A percentile compares a stretch with the other conserved stretches of the same genome.
Evolutionary conservation across 2,888 invertebrate species (phyloP).

Genomic region (Therioaphis trifolii): DNA sequence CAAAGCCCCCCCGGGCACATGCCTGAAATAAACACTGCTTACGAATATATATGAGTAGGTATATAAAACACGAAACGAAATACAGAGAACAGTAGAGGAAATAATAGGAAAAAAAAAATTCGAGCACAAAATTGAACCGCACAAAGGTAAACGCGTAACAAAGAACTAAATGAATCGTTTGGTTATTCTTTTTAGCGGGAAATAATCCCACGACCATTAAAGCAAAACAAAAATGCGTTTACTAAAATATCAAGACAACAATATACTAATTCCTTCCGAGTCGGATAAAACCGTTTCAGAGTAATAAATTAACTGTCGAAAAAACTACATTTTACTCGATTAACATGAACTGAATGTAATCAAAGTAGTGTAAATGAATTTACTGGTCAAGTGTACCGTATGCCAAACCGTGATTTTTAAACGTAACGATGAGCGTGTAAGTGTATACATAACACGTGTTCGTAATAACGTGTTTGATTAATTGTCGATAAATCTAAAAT

Average conservation of each 20-base stretch:
- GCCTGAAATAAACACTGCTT: neutral
- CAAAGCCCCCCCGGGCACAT: too few species aligned
- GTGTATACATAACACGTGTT: neutral
- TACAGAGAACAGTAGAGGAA: neutral
- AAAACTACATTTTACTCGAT: neutral
- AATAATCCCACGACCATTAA: neutral
- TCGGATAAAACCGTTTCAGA: neutral
- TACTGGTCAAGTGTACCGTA: neutral
- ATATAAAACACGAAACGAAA: neutral
- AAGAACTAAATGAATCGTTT: neutral
- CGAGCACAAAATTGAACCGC: neutral
- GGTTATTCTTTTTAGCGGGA: neutral
- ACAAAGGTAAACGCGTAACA: neutral
- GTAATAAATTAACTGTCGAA: neutral
- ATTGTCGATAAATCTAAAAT: too few species aligned
- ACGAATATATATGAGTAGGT: neutral
- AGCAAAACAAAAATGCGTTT: neutral
- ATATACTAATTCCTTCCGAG: neutral
- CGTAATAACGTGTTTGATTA: neutral
- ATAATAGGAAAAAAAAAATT: neutral
- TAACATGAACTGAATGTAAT: neutral
- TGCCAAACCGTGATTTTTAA: neutral
- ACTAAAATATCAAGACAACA: neutral
- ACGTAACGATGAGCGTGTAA: neutral
- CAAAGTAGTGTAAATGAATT: neutral